Conservation (phyloP, 2,113 vertebrate genomes). For the Danio rerio region GRCz12tu NC_133183.1:46309501-46310000, state of each 20-base stretch:
- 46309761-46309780: background rate
- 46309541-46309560: constrained; percentile 2
- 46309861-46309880: constrained; percentile 18
- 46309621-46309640: constrained; percentile 1
- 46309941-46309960: constrained; percentile 59
- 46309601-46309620: background rate
- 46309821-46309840: background rate
- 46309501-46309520: background rate
- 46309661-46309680: constrained; percentile 15
- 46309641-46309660: background rate
- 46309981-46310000: constrained; percentile 41
- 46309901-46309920: constrained; percentile 25
- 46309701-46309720: constrained; percentile 57
- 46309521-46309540: background rate
- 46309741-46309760: background rate
- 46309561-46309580: constrained; percentile 25
- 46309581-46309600: constrained; percentile 13
- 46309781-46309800: constrained; percentile 39
- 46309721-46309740: background rate
- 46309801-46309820: background rate
- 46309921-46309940: constrained; percentile 56
- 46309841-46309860: constrained; percentile 1
- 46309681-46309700: background rate
- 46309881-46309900: constrained; percentile 1
- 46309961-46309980: constrained; percentile 58